phyloP scores from a whole-genome alignment of 2,888 invertebrate species.

The Sepiola atlantica region DNA sequence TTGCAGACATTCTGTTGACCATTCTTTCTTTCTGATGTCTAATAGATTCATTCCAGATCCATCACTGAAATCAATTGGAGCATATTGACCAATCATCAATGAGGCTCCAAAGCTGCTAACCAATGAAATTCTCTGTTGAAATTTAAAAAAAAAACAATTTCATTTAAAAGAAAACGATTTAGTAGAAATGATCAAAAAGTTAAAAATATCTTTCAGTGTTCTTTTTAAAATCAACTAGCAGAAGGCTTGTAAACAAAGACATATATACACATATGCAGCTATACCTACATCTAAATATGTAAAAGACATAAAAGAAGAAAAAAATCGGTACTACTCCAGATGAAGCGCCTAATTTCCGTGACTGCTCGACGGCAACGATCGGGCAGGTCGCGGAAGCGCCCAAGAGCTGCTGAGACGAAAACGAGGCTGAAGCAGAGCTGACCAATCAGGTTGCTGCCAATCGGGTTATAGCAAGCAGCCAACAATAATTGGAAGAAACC shows the following conservation, averaged over 20 bases:
- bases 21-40: constrained; percentile 85
- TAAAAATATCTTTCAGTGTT: not conserved
- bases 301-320: no score
- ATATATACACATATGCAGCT: not conserved
- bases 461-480: no score
- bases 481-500: no score
- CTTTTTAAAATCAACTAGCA: not conserved
- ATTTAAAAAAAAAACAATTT: constrained; percentile 63
- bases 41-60: constrained; percentile 97
- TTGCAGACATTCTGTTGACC: constrained; percentile 85
- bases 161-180: not conserved
- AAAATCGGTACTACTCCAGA: no score
- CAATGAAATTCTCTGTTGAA: constrained; percentile 86
- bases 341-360: no score
- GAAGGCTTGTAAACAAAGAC: not conserved
- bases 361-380: no score
- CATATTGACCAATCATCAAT: constrained; percentile 88
- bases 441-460: no score
- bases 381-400: no score
- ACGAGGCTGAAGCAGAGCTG: no score
- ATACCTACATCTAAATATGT: not conserved
- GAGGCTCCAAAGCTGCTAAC: constrained; percentile 94
- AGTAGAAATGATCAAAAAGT: not conserved
- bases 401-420: no score
- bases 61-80: constrained; percentile 92